These are phyloP conservation scores for Gymnothorax javanicus DNA, from an alignment of 2,797 vertebrate genomes.

Conservation along the genomic window DNA sequence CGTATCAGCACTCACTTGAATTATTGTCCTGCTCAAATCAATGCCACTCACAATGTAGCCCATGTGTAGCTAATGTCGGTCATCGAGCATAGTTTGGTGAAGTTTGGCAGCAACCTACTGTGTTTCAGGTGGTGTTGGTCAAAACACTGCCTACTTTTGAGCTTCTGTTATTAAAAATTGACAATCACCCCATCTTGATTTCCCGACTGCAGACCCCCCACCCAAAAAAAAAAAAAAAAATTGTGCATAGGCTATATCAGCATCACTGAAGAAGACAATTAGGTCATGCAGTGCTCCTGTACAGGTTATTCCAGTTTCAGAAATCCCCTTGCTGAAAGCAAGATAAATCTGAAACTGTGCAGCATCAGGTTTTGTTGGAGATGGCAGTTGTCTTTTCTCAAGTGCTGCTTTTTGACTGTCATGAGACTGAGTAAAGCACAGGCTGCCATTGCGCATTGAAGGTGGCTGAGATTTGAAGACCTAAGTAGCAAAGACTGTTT, in stretches of 20 bases:
- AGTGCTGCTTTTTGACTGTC: neutral
- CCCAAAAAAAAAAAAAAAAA: too few species aligned
- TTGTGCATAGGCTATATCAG: too few species aligned
- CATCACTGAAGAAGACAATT: neutral
- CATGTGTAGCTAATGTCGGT: too few species aligned
- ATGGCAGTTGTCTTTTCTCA: neutral
- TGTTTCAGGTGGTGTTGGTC: neutral
- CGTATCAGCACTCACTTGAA: too few species aligned
- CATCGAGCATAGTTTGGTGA: neutral
- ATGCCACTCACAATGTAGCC: too few species aligned
- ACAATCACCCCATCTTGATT: neutral
- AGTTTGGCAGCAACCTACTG: neutral
- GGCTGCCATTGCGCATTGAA: neutral
- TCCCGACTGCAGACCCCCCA: too few species aligned
- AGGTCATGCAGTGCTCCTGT: neutral
- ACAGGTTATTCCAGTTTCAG: conserved; percentile 5
- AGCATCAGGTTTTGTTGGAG: neutral
- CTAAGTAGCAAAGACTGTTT: neutral
- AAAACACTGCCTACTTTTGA: neutral
- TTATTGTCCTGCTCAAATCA: too few species aligned
- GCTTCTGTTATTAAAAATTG: neutral
- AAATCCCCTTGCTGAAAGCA: neutral
- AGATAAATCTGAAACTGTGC: neutral
- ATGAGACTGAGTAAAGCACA: neutral
- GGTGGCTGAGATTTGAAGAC: neutral